A percentile compares a stretch with the other conserved stretches of the same genome.
Conservation (phyloP, 2,888 invertebrate genomes). For the Synergus umbraculus region DNA sequence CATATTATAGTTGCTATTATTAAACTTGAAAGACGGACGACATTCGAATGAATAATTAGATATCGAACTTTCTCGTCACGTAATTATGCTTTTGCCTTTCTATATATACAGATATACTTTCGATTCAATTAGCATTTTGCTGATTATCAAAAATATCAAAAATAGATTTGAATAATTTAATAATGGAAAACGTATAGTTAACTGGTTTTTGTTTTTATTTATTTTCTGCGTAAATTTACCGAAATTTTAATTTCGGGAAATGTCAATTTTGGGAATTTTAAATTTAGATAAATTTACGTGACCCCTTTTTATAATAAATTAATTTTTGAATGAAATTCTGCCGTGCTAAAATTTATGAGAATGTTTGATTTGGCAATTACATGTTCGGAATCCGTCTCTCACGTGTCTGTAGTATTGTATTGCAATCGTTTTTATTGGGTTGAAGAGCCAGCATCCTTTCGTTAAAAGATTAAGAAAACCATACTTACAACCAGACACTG, state of each 20-base stretch:
- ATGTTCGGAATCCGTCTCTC: neutral
- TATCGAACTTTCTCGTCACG: conserved; percentile 49
- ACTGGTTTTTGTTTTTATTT: neutral
- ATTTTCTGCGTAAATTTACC: neutral
- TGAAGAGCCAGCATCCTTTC: conserved; percentile 3
- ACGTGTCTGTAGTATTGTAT: neutral
- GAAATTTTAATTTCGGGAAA: too few species aligned
- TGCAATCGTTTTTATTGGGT: neutral
- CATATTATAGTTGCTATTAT: conserved; percentile 15
- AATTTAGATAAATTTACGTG: too few species aligned
- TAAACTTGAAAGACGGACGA: conserved; percentile 35
- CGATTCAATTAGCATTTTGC: neutral
- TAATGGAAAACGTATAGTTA: neutral
- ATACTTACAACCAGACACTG: conserved; percentile 8
- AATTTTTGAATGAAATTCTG: neutral
- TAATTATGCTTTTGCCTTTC: conserved; percentile 45
- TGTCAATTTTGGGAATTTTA: too few species aligned
- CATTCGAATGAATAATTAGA: conserved; percentile 32
- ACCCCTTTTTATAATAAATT: neutral
- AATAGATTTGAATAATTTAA: conserved; percentile 13
- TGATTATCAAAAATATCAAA: neutral
- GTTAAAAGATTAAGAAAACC: conserved; percentile 21
- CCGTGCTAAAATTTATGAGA: neutral
- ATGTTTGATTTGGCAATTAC: neutral
- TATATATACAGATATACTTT: conserved; percentile 30